Base-by-base conservation (phyloP, 2,888 invertebrate species). In the Folsomia manolachei region DNA sequence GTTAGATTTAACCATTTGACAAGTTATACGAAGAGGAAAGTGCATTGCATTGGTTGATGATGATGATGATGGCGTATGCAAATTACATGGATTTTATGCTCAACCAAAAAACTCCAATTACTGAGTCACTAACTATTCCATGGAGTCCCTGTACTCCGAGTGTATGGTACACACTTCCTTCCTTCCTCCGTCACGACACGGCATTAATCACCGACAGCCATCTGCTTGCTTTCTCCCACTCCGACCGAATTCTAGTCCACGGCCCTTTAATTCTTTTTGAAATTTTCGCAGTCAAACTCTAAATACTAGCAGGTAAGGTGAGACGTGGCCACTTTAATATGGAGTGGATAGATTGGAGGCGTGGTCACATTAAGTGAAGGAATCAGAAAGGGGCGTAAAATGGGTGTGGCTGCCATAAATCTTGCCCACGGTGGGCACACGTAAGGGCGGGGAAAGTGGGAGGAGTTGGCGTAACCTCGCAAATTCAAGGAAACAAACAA, bases 401-500 rank as follows among this genome's bases (percentile, higher is more conserved):
- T 39, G 39, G 39, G 39, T 39, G 39, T 39, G 39, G 39, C 39
- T 14, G n/a, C 39, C 14, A 39, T 39, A 39, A 39, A 39, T 39
- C 39, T 39, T 39, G 39, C 39, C 39, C 39, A 14, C 14, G n/a
- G 39, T 39, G 39, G 7, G 39, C 39, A 39, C 39, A 39, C 39
- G 39, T 39, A 14, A 4, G 14, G 39, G 39, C 39, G 39, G 4
- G 39, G 39, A 4, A n/a, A 4, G 39, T 9, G 39, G 39, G 39
- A 39, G 39, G 39, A 39, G 39, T 39, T 39, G 39, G 39, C 39
- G 39, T 39, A 39, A 39, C 39, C 39, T 39, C 39, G 39, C 39
- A 39, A 39, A 71, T 63, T 65, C 64, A 69, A 69, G 72, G 65
- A 72, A 65, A 69, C 39, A 56, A 72, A 72, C 63, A 69, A 69